Evolutionary conservation across 1,140 invertebrate genomes (phyloP), one percentile per base, ranked within the genome.

Genomic region (Lerema accius): DNA sequence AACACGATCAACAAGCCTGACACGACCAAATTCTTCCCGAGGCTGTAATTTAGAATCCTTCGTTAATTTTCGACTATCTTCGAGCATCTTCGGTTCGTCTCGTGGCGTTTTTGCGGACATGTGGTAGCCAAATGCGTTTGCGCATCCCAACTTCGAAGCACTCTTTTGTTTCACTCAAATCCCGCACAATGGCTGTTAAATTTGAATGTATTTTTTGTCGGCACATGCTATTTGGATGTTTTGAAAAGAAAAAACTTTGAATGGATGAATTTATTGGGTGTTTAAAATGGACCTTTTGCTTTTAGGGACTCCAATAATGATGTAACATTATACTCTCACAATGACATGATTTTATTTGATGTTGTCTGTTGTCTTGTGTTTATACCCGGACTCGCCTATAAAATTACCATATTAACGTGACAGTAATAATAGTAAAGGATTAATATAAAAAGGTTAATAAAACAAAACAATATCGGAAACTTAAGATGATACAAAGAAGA

Each of bases 51-150:
- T 74, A 48, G 63, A 61, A 55, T 55, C 60, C 58, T 56, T 53
- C 62, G 51, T 56, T 40, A 55, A 48, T 56, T 58, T 76, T 80
- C 82, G 80, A 58, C 60, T 49, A 77, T 71, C 49, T 73, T 76
- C 75, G 78, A 64, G 42, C 39, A 45, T 63, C 17, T 60, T 79
- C 76, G 73, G 74, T 49, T 49, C 39, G 65, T 49, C 55, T 75
- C 72, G 76, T 67, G 50, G 55, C 39, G 63, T 86, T 86, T 85
- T 88, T 81, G 74, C 78, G 68, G 68, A 75, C 78, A 86, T 80
- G 63, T 86, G 84, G 74, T 76, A 62, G 73, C 81, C 85, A 89
- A 78, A 85, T 84, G 83, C 75, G 74, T 63, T 63, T 56, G 78
- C 77, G 76, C 79, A 81, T 82, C 80, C 63, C 70, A 59, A 67